Evolutionary conservation across 2,797 vertebrate species (phyloP).

Genomic region (Xenopus petersii): DNA sequence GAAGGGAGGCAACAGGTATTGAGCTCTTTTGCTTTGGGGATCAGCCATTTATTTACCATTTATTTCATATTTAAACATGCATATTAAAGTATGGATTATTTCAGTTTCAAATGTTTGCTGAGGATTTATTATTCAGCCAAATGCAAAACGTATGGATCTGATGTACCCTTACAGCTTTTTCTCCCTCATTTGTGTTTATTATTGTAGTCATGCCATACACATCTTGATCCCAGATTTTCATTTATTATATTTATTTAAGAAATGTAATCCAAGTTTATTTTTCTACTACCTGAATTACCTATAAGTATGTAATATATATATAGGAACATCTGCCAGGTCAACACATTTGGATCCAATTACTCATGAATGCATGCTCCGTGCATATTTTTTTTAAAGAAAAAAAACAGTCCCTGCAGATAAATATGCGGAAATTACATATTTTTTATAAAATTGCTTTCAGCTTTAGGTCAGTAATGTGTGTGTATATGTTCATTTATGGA

Average conservation of each 20-base stretch:
- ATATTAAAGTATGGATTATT: no score
- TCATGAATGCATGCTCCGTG: neutral
- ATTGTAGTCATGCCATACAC: neutral
- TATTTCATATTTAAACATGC: no score
- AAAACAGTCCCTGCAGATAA: constrained; percentile 10
- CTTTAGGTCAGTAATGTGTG: constrained; percentile 5
- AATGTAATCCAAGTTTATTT: no score
- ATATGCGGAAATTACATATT: constrained; percentile 22
- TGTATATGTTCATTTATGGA: constrained; percentile 10
- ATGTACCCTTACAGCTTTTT: no score
- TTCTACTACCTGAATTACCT: constrained; percentile 26
- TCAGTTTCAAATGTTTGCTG: no score
- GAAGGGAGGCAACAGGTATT: no score
- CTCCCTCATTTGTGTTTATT: neutral
- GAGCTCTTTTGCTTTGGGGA: no score
- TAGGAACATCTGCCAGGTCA: constrained; percentile 16
- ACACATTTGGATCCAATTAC: constrained; percentile 29
- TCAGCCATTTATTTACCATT: no score
- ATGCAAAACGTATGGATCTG: no score
- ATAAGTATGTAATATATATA: neutral
- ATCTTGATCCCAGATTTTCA: constrained; percentile 12
- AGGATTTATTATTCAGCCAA: no score
- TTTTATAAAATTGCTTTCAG: constrained; percentile 24
- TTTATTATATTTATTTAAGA: neutral
- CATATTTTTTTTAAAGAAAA: neutral